These are phyloP conservation scores for Hydrotaea cyrtoneurina DNA, from an alignment of 2,888 invertebrate species.

Conservation along the genomic window DNA sequence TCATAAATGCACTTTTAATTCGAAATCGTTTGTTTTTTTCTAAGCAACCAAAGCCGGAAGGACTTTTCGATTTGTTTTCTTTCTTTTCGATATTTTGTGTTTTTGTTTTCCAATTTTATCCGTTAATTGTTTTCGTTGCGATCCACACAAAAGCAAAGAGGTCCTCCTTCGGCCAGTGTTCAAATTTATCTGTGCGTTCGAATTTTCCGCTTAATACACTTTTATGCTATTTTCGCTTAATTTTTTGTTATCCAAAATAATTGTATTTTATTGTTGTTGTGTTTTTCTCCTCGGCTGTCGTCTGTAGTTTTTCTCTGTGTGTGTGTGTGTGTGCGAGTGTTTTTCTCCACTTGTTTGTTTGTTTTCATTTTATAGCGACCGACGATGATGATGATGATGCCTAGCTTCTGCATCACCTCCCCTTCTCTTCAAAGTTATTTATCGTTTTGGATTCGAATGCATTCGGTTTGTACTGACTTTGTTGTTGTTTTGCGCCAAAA, in stretches of 20 bases:
- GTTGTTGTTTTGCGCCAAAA: constrained; percentile 8
- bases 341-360: constrained; percentile 23
- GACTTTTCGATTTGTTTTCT: too few relatives aligned
- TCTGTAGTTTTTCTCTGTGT: background rate
- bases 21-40: too few relatives aligned
- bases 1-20: too few relatives aligned
- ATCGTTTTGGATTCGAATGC: constrained; percentile 46
- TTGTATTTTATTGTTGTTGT: constrained; percentile 18
- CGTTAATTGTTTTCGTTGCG: constrained; percentile 4
- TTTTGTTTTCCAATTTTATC: constrained; percentile 25
- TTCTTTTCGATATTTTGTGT: constrained; percentile 6
- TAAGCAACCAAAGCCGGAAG: background rate
- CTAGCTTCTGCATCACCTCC: too few relatives aligned
- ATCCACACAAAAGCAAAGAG: background rate
- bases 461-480: background rate
- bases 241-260: background rate
- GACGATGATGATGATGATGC: too few relatives aligned
- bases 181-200: constrained; percentile 57
- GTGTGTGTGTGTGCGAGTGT: constrained; percentile 1
- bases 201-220: constrained; percentile 61
- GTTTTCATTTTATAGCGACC: constrained; percentile 49
- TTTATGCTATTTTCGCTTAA: constrained; percentile 46
- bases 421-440: constrained; percentile 14
- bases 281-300: constrained; percentile 4
- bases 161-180: constrained; percentile 32